A percentile compares a stretch with the other conserved stretches of the same genome.
phyloP scores from a whole-genome alignment of 1,140 invertebrate genomes.

The Drosophila prosaltans region DNA sequence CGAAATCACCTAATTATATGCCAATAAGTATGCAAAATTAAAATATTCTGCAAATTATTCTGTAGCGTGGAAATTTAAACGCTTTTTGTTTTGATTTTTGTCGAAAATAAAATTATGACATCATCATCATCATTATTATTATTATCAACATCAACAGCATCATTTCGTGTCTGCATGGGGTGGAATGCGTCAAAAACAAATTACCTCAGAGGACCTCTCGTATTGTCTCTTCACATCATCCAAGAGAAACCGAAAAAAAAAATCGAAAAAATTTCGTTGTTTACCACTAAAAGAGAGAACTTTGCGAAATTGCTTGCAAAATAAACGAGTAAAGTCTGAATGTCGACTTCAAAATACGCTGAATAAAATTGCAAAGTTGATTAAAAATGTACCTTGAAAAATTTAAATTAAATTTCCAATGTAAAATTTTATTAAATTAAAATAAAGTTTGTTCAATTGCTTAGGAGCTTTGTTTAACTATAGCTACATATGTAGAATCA shows the following conservation, averaged over 20 bases:
- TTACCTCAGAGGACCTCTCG: slow-evolving; percentile 43
- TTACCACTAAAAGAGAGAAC: slow-evolving; percentile 44
- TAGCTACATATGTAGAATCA: no score
- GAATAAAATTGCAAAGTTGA: no score
- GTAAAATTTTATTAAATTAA: no score
- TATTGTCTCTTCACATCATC: not conserved
- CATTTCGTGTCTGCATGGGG: slow-evolving; percentile 7
- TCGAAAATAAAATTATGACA: slow-evolving; percentile 64
- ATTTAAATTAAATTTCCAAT: no score
- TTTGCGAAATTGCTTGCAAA: slow-evolving; percentile 40
- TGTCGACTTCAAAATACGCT: not conserved
- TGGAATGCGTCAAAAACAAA: slow-evolving; percentile 69
- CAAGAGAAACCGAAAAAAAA: slow-evolving; percentile 13
- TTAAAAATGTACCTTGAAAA: no score
- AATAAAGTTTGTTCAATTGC: no score
- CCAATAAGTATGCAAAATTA: slow-evolving; percentile 69
- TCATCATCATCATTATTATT: slow-evolving; percentile 47
- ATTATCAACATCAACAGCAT: not conserved
- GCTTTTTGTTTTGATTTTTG: slow-evolving; percentile 71
- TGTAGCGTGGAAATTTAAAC: slow-evolving; percentile 55
- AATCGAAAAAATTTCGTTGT: slow-evolving; percentile 48
- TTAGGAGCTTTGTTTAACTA: no score
- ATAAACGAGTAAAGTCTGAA: slow-evolving; percentile 17
- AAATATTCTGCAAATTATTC: slow-evolving; percentile 75
- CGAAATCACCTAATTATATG: slow-evolving; percentile 64